Conservation (phyloP, 2,113 vertebrate genomes). For the Corythornis vintsioides region DNA sequence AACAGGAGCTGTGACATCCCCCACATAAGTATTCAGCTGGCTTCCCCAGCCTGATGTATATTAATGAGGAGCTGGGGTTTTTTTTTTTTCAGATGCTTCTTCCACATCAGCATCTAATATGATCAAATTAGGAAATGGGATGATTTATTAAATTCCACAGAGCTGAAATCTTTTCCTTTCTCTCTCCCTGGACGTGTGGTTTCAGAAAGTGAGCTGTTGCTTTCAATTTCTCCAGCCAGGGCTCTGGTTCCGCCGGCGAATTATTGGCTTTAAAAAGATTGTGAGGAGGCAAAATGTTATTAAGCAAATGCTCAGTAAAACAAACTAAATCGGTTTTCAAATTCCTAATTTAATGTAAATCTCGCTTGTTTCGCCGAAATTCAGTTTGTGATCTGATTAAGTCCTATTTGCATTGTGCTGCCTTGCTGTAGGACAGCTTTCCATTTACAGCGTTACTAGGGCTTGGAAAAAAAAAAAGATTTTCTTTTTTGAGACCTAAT, state of each 20-base stretch:
- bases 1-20: slow-evolving; percentile 86
- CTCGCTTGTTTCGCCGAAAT: slow-evolving; percentile 82
- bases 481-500: not conserved
- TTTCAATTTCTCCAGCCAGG: slow-evolving; percentile 82
- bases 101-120: slow-evolving; percentile 89
- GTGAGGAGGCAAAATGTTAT: slow-evolving; percentile 84
- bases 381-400: slow-evolving; percentile 87
- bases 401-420: slow-evolving; percentile 80
- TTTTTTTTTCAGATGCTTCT: slow-evolving; percentile 81
- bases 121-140: slow-evolving; percentile 89
- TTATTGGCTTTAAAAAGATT: slow-evolving; percentile 86
- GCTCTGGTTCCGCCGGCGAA: slow-evolving; percentile 77
- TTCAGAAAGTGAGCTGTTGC: slow-evolving; percentile 84
- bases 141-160: slow-evolving; percentile 85
- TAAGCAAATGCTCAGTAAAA: slow-evolving; percentile 90
- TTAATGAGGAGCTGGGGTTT: slow-evolving; percentile 84
- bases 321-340: slow-evolving; percentile 85
- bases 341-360: slow-evolving; percentile 88
- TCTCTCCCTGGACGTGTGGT: slow-evolving; percentile 77
- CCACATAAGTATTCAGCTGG: slow-evolving; percentile 82
- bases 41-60: slow-evolving; percentile 89
- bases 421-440: slow-evolving; percentile 81
- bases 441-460: slow-evolving; percentile 77
- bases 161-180: slow-evolving; percentile 83
- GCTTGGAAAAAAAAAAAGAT: too few species aligned